A percentile compares a stretch with the other conserved stretches of the same genome.
phyloP scores from a whole-genome alignment of 2,113 vertebrate genomes.

The Dasyornis broadbenti region DNA sequence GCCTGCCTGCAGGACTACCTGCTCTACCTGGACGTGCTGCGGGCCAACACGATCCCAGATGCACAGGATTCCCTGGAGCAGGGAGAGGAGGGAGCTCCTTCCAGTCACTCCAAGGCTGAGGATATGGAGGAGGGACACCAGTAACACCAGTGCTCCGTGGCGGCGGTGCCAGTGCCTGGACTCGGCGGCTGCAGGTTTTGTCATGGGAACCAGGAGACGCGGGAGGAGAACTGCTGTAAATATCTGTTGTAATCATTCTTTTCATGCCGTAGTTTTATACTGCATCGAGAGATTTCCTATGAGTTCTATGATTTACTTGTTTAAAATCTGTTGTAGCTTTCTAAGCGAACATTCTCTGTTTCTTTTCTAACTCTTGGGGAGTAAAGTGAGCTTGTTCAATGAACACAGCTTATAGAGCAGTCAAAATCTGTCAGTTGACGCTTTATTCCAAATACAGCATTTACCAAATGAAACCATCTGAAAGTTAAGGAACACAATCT shows the following conservation, averaged over 20 bases:
- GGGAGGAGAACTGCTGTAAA: not conserved
- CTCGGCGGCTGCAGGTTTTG: not conserved
- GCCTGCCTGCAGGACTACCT: constrained; percentile 74
- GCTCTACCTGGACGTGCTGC: constrained; percentile 71
- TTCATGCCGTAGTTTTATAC: not conserved
- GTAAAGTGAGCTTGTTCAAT: constrained; percentile 4
- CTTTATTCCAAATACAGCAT: not conserved
- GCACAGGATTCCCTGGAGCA: not conserved
- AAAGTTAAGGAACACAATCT: not conserved
- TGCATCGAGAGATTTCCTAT: not conserved
- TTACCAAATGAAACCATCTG: not conserved
- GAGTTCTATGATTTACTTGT: not conserved
- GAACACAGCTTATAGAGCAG: not conserved
- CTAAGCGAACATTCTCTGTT: not conserved
- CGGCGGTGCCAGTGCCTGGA: accelerated
- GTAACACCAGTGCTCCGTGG: not conserved
- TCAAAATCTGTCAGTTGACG: not conserved
- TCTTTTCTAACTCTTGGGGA: not conserved
- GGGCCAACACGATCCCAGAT: not conserved
- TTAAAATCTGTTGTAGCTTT: not conserved
- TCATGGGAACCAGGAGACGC: not conserved
- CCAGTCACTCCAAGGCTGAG: not conserved
- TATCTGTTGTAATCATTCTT: not conserved
- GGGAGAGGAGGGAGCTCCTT: not conserved
- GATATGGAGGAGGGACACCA: not conserved